Conservation (phyloP, 2,797 vertebrate genomes). For the Arctocebus calabarensis region DNA sequence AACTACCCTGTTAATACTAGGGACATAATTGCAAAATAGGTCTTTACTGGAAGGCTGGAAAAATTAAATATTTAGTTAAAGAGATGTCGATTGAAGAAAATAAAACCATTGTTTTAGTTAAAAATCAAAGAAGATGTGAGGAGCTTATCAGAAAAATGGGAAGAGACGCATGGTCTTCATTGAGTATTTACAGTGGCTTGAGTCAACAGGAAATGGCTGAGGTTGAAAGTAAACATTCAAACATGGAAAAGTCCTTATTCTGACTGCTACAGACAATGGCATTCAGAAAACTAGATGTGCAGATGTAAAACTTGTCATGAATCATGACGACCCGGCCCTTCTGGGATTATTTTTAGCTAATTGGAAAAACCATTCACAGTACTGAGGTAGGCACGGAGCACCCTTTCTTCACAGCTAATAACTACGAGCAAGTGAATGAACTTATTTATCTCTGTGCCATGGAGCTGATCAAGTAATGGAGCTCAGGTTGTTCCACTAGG, state of each 20-base stretch:
- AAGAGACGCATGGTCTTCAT: conserved; percentile 93
- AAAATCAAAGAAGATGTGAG: conserved; percentile 94
- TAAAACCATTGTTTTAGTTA: conserved; percentile 94
- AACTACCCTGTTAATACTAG: conserved; percentile 92
- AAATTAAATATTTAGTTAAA: conserved; percentile 91
- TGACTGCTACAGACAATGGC: conserved; percentile 93
- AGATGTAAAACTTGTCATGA: conserved; percentile 98
- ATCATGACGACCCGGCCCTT: conserved; percentile 96
- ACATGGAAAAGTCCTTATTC: conserved; percentile 93
- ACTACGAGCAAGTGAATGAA: conserved; percentile 94
- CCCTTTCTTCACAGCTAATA: conserved; percentile 95
- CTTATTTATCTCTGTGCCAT: conserved; percentile 95
- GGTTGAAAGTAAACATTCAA: conserved; percentile 95
- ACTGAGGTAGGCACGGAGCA: conserved; percentile 95
- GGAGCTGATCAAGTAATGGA: conserved; percentile 95
- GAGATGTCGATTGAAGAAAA: conserved; percentile 95
- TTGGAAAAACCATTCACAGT: conserved; percentile 94
- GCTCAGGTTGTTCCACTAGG: conserved; percentile 93
- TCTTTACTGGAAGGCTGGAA: conserved; percentile 91
- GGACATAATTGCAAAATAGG: conserved; percentile 91
- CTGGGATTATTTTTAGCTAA: conserved; percentile 95
- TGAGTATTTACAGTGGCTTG: conserved; percentile 94
- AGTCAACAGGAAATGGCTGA: conserved; percentile 94
- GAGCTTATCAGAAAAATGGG: conserved; percentile 94
- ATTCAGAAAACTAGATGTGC: conserved; percentile 93